These are phyloP conservation scores for Clistopyga incitator DNA, from an alignment of 2,888 invertebrate genomes.

Conservation along the genomic window DNA sequence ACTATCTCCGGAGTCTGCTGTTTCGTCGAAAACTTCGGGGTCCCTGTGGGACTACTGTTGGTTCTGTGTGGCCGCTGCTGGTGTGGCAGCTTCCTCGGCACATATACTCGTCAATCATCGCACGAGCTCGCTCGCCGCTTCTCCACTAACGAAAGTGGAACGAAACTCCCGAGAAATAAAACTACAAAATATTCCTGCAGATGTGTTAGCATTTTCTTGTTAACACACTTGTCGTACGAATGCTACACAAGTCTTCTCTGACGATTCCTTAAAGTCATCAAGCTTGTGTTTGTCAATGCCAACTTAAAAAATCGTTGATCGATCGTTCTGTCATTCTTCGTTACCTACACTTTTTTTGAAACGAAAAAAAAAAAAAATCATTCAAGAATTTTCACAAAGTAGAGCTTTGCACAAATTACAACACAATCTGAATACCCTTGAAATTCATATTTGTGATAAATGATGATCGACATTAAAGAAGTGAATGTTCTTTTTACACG, in stretches of 20 bases:
- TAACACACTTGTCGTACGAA: constrained; percentile 18
- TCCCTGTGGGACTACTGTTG: constrained; percentile 47
- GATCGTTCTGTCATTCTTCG: neutral
- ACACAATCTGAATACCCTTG: neutral
- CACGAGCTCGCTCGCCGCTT: constrained; percentile 30
- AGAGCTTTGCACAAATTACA: neutral
- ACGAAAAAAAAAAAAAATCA: neutral
- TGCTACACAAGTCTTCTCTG: constrained; percentile 13
- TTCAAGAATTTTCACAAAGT: too few relatives aligned
- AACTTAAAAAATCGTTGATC: constrained; percentile 2
- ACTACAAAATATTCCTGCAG: constrained; percentile 31
- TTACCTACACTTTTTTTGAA: neutral
- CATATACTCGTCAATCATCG: constrained; percentile 55
- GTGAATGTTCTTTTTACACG: too few relatives aligned
- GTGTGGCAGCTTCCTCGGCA: neutral
- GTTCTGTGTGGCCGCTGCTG: constrained; percentile 25
- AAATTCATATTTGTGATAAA: too few relatives aligned
- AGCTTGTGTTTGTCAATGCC: neutral
- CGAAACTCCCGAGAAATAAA: constrained; percentile 25
- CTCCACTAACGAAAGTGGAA: constrained; percentile 13
- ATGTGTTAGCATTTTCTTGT: constrained; percentile 26
- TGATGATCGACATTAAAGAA: too few relatives aligned
- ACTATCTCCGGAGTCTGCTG: constrained; percentile 37
- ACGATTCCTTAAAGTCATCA: constrained; percentile 4
- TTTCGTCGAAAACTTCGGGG: constrained; percentile 53